phyloP scores from a whole-genome alignment of 2,888 invertebrate genomes.

The Phorcus lineatus region DNA sequence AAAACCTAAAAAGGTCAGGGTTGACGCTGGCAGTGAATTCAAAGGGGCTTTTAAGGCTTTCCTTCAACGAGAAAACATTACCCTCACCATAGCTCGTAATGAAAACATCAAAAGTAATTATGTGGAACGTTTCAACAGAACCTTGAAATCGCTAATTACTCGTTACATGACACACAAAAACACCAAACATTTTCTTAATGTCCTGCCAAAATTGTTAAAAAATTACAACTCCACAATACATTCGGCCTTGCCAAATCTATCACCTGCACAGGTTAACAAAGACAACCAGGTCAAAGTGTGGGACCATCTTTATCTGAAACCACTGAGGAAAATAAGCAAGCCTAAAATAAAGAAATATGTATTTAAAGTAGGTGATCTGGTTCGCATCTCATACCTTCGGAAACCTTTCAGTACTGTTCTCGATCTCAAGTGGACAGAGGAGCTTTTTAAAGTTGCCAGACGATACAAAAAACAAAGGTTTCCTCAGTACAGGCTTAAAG shows the following conservation, averaged over 20 bases:
- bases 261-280: not conserved
- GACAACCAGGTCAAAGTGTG: not conserved
- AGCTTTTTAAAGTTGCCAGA: not conserved
- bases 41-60: not conserved
- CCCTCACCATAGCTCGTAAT: not conserved
- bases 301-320: not conserved
- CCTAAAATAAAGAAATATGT: not conserved
- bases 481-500: not conserved
- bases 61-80: not conserved
- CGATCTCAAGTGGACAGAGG: conserved; percentile 14
- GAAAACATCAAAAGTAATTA: not conserved
- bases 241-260: not conserved
- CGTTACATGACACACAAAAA: conserved; percentile 13
- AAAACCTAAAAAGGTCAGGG: not conserved
- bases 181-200: not conserved
- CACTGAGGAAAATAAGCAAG: not conserved
- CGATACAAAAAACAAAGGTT: not conserved
- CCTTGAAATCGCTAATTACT: not conserved
- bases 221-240: not conserved
- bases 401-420: not conserved
- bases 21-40: not conserved
- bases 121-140: not conserved
- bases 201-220: not conserved
- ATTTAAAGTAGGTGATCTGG: not conserved
- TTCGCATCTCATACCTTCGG: conserved; percentile 11